Evolutionary conservation across 2,888 invertebrate species (phyloP).

Genomic region (Sarcophaga variegata): DNA sequence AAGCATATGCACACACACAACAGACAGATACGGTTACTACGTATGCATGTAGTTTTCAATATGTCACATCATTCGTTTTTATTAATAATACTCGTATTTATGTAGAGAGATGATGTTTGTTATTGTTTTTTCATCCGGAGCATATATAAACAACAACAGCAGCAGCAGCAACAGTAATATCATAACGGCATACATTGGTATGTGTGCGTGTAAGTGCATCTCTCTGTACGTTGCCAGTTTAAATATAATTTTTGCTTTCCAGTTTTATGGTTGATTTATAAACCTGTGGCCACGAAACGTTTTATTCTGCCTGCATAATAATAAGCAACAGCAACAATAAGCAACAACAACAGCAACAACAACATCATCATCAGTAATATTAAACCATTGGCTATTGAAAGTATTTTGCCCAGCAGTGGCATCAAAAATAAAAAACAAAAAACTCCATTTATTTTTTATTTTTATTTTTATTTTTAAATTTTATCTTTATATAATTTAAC

Average conservation of each 20-base stretch:
- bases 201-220: neutral
- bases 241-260: constrained; percentile 64
- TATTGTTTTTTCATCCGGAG: constrained; percentile 36
- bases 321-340: constrained; percentile 24
- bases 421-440: neutral
- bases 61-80: neutral
- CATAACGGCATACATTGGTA: neutral
- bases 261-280: constrained; percentile 68
- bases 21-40: neutral
- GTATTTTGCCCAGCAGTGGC: constrained; percentile 11
- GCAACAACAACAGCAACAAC: neutral
- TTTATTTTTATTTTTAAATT: constrained; percentile 20
- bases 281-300: constrained; percentile 69
- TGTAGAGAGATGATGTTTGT: neutral
- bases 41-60: neutral
- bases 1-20: too few relatives aligned
- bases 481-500: constrained; percentile 3
- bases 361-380: neutral
- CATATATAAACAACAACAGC: constrained; percentile 27
- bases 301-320: constrained; percentile 66
- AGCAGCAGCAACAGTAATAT: constrained; percentile 18
- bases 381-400: constrained; percentile 16
- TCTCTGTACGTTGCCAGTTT: constrained; percentile 19
- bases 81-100: constrained; percentile 16
- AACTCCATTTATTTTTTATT: constrained; percentile 19